Conservation (phyloP, 1,140 invertebrate species). For the Achatina immaculata region DNA sequence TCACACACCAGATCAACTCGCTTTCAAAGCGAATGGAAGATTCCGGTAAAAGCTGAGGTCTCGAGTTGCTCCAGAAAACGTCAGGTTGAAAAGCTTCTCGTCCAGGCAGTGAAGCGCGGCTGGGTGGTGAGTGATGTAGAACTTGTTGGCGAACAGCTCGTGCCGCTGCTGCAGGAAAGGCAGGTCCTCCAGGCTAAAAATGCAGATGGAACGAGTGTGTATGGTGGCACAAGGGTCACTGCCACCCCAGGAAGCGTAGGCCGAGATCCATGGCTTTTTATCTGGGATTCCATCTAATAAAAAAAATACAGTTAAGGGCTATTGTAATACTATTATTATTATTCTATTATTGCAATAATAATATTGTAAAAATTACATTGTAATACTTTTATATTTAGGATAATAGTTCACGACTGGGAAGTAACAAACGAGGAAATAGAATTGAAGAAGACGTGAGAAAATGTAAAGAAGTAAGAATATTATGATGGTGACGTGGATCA, state of each 20-base stretch:
- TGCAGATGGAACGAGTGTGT: conserved; percentile 55
- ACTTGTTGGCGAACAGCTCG: conserved; percentile 68
- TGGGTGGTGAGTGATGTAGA: conserved; percentile 60
- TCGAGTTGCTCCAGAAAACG: conserved; percentile 38
- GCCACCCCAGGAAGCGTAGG: conserved; percentile 53
- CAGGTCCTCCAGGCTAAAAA: conserved; percentile 63
- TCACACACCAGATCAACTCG: no score
- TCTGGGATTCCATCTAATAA: conserved; percentile 52
- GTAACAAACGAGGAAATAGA: no score
- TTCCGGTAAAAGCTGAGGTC: conserved; percentile 51
- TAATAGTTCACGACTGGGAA: no score
- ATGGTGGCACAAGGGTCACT: conserved; percentile 37
- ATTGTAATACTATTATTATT: no score
- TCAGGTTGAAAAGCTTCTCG: conserved; percentile 56
- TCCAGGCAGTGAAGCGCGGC: conserved; percentile 65
- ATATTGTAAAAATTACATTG: no score
- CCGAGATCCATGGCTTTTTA: conserved; percentile 55
- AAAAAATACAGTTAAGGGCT: no score
- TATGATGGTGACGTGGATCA: no score
- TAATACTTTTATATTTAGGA: no score
- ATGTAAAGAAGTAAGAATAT: no score
- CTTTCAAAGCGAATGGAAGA: conserved; percentile 45
- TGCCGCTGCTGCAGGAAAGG: conserved; percentile 48
- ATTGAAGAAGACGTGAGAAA: no score
- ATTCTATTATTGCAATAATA: no score